Evolutionary conservation across 2,113 vertebrate genomes (phyloP), one percentile per base, ranked within the genome.

Genomic region (Myanophis thanlyinensis): DNA sequence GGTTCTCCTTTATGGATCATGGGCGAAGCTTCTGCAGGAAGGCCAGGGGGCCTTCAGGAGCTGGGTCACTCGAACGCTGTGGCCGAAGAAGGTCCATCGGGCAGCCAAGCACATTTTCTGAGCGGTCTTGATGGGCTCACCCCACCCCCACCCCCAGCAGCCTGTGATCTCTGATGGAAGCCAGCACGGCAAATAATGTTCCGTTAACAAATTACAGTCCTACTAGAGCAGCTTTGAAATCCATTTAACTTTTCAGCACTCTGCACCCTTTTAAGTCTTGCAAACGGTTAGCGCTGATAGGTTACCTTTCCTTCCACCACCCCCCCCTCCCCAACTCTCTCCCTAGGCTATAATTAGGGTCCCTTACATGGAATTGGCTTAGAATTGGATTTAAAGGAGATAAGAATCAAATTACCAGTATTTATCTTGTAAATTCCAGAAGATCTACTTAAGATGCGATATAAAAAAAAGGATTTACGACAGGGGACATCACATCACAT

Each of bases 361-460:
- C 97, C 97, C 98, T 98, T 98, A 97, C 97, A 96, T 95, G 96
- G 97, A 98, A 98, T 98, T 98, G 97, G 97, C 97, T 98, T 96
- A 96, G 97, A 98, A 98, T 98, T 98, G 97, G 97, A 97, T 98
- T 98, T 98, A 96, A 97, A 96, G 97, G 96, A 98, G 98, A 97
- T 98, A 98, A 97, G 98, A 98, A 98, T 98, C 98, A 97, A 98
- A 98, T 98, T 98, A 98, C 97, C 96, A 97, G 98, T 98, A 98
- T 98, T 98, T 98, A 98, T 98, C 98, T 97, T 98, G 98, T 97
- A 98, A 98, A 98, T 98, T 98, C 98, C 96, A 96, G 96, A 98
- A 98, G 97, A 98, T 97, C 97, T 98, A 95, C 97, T 92, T 96
- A 97, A 97, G 96, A 94, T 95, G 92, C 95, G 92, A 94, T 95